Percentiles rank a stretch among this genome's conserved stretches.
Evolutionary conservation across 1,140 invertebrate genomes (phyloP).

Genomic region (Apis laboriosa): DNA sequence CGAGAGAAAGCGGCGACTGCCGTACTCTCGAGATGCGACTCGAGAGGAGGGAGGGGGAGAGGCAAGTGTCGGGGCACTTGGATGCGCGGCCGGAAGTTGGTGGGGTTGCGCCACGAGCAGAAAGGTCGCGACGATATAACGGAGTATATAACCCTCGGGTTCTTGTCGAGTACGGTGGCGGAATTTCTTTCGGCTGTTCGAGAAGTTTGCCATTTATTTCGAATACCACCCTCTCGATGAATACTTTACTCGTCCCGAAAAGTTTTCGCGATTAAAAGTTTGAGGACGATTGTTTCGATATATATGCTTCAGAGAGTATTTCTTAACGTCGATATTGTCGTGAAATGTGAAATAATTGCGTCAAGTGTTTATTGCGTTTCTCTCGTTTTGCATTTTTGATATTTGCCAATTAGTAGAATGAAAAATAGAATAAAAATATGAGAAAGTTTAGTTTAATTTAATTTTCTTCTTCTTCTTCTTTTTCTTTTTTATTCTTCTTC

Average conservation of each 20-base stretch:
- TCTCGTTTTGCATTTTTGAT: too few species aligned
- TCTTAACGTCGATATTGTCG: too few species aligned
- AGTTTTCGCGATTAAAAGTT: neutral
- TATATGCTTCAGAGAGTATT: neutral
- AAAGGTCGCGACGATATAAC: slow-evolving; percentile 3
- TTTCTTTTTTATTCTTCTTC: too few species aligned
- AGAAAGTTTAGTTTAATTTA: too few species aligned
- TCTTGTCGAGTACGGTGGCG: too few species aligned
- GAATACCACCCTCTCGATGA: too few species aligned
- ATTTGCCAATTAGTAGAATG: too few species aligned
- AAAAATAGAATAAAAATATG: too few species aligned
- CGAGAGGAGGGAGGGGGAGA: neutral
- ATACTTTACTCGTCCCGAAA: neutral
- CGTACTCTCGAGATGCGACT: slow-evolving; percentile 7
- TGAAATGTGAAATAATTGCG: too few species aligned
- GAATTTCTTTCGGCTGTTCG: neutral
- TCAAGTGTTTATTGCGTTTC: too few species aligned
- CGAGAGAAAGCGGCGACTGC: neutral
- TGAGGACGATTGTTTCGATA: too few species aligned
- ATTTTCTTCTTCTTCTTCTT: too few species aligned
- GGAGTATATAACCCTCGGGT: neutral
- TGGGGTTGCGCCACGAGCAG: neutral
- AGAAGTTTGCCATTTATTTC: neutral
- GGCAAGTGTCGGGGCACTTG: slow-evolving; percentile 9
- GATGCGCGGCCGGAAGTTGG: neutral